Conservation (phyloP, 1,140 invertebrate genomes). For the Drosophila grimshawi region DNA sequence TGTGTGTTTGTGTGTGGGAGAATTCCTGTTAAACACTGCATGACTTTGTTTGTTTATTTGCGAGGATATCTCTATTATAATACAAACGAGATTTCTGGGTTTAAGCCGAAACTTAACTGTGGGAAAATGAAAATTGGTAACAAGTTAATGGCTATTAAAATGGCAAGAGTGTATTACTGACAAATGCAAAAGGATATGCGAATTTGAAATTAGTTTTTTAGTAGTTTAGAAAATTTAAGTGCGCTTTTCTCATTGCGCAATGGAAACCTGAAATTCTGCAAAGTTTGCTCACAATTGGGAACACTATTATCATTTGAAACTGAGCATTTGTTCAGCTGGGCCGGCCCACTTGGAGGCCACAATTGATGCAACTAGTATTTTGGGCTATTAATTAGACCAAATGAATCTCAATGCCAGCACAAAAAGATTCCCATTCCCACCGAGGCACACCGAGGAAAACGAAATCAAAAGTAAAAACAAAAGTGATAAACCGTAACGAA, state of each 20-base stretch:
- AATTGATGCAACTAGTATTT: conserved; percentile 2
- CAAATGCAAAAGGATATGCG: not conserved
- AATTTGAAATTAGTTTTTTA: conserved; percentile 4
- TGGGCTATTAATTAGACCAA: conserved; percentile 28
- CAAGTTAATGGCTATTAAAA: conserved; percentile 72
- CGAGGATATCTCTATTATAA: conserved; percentile 69
- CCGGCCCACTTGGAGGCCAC: conserved; percentile 1
- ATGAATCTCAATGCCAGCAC: conserved; percentile 19
- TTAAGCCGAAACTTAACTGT: conserved; percentile 54
- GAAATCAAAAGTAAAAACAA: conserved; percentile 80
- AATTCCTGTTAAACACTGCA: conserved; percentile 73
- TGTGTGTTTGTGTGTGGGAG: conserved; percentile 57
- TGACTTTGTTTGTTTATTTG: conserved; percentile 70
- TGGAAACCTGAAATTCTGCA: conserved; percentile 9
- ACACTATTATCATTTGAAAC: conserved; percentile 1
- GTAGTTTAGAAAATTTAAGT: conserved; percentile 8
- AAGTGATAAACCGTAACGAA: conserved; percentile 69
- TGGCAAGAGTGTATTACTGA: conserved; percentile 4
- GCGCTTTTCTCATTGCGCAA: conserved; percentile 18
- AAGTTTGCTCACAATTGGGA: not conserved
- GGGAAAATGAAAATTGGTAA: conserved; percentile 58
- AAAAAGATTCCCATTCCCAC: conserved; percentile 53
- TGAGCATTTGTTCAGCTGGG: conserved; percentile 10
- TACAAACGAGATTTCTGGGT: conserved; percentile 19
- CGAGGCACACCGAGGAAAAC: conserved; percentile 23